Conservation (phyloP, 2,113 vertebrate genomes). For the Pseudopipra pipra region DNA sequence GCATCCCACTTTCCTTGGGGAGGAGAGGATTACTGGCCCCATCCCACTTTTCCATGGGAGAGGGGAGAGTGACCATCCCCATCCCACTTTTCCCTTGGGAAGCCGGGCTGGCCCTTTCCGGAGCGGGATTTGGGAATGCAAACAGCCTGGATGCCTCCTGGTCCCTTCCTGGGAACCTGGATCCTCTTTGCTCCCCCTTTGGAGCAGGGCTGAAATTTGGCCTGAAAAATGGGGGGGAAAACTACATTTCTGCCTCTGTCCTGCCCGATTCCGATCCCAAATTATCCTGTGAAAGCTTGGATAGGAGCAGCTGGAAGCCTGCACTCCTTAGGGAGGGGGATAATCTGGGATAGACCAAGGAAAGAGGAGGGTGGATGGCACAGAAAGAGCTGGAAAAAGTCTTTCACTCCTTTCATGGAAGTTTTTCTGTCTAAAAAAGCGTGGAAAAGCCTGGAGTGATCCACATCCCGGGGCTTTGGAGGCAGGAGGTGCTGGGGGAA, state of each 20-base stretch:
- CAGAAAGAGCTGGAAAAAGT: neutral
- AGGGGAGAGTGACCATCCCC: neutral
- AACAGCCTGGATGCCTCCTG: fast-evolving
- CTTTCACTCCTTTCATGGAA: neutral
- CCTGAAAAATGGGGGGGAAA: fast-evolving
- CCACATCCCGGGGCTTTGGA: neutral
- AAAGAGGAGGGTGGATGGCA: neutral
- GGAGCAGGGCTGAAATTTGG: neutral
- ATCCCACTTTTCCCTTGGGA: neutral
- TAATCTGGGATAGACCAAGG: neutral
- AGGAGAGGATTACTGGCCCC: neutral
- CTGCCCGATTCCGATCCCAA: neutral
- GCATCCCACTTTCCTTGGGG: neutral
- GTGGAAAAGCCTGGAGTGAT: neutral
- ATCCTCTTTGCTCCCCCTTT: neutral
- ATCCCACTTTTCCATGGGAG: neutral
- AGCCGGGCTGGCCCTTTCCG: neutral
- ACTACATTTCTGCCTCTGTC: fast-evolving
- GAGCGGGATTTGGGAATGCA: neutral
- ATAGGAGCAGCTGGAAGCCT: neutral
- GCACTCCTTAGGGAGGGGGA: neutral
- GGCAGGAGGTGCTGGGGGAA: neutral
- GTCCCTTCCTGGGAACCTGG: too few species aligned
- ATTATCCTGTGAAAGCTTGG: fast-evolving
- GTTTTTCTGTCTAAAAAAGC: too few species aligned